Evolutionary conservation across 92 coral and sea anemone species (phyloP), one percentile per base, ranked within the genome.

Genomic region (Palythoa caribaeorum): DNA sequence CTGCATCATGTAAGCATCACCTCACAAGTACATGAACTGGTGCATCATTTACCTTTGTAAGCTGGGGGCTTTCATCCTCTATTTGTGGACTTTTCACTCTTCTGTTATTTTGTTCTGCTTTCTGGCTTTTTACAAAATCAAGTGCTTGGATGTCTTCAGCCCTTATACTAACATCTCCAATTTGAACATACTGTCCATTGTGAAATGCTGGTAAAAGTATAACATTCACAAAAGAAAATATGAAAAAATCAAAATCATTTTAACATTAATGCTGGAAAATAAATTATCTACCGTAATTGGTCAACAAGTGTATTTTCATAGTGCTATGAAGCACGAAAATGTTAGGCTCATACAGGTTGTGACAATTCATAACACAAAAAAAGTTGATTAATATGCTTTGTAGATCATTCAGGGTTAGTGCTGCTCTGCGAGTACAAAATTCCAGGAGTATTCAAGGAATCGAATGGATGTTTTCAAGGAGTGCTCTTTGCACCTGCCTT

Each of bases 111-210:
- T 36, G 36, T 81, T 66, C 86, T 81, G 21, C 60, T 62, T 14
- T 15, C 19, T 65, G 86, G 47, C 51, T 47, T 81, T 71, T 66
- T 74, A 81, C 62, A 68, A 81, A 66, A 81, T 81, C 86, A 21
- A 81, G 76, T 10, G 44, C 60, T 39, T 81, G 75, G 54, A 81
- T 81, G 9, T 81, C 86, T 47, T 81, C 75, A 19, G 86, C 76
- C 51, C 63, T 65, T 36, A 81, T 40, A 28, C 86, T 48, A 20
- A 81, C 86, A 44, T 65, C 62, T 17, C 76, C 76, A 35, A 28
- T 60, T 66, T 81, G 86, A 66, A 66, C 86, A 81, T 36, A 65
- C 20, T 81, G 86, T 44, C 86, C 76, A 81, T 81, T 66, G 44
- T 81, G 86, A 63, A 47, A 66, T 13, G 44, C 86, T 81, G 54